A percentile compares a stretch with the other conserved stretches of the same genome.
Conservation (phyloP, 2,888 invertebrate species). For the Erannis defoliaria region DNA sequence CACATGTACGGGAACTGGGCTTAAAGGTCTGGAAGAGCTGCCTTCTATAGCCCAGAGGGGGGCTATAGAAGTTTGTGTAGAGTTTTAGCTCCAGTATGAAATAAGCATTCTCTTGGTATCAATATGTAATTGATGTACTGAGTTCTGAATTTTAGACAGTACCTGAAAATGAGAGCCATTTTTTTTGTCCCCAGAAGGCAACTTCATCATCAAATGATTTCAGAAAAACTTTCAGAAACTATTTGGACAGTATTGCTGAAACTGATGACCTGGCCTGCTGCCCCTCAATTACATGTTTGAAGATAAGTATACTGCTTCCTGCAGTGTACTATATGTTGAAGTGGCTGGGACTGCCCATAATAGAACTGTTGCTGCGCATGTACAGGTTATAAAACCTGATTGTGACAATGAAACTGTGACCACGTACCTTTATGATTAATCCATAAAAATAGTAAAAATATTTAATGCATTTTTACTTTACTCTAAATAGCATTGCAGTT, state of each 20-base stretch:
- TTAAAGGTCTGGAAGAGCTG: too few species aligned
- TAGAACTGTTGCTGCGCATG: slow-evolving; percentile 37
- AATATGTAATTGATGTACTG: too few species aligned
- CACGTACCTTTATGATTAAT: slow-evolving; percentile 11
- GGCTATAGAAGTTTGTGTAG: too few species aligned
- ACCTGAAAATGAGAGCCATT: neutral
- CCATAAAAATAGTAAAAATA: slow-evolving; percentile 9
- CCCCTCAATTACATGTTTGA: slow-evolving; percentile 47
- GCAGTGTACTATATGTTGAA: slow-evolving; percentile 55
- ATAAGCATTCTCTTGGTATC: too few species aligned
- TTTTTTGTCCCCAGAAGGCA: slow-evolving; percentile 49
- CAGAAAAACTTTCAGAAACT: slow-evolving; percentile 53
- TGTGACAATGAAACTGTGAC: slow-evolving; percentile 26
- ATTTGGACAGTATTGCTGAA: slow-evolving; percentile 40
- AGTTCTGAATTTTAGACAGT: neutral
- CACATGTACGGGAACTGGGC: too few species aligned
- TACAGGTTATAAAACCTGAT: slow-evolving; percentile 4
- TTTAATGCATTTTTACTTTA: neutral
- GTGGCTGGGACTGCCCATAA: slow-evolving; percentile 48
- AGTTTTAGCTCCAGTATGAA: too few species aligned
- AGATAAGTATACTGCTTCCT: slow-evolving; percentile 56
- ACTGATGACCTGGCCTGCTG: slow-evolving; percentile 23
- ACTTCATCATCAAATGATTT: slow-evolving; percentile 55
- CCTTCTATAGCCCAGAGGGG: too few species aligned
- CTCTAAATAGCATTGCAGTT: neutral